These are phyloP conservation scores for Drosophila takahashii DNA, from an alignment of 1,140 invertebrate genomes.

Conservation along the genomic window DNA sequence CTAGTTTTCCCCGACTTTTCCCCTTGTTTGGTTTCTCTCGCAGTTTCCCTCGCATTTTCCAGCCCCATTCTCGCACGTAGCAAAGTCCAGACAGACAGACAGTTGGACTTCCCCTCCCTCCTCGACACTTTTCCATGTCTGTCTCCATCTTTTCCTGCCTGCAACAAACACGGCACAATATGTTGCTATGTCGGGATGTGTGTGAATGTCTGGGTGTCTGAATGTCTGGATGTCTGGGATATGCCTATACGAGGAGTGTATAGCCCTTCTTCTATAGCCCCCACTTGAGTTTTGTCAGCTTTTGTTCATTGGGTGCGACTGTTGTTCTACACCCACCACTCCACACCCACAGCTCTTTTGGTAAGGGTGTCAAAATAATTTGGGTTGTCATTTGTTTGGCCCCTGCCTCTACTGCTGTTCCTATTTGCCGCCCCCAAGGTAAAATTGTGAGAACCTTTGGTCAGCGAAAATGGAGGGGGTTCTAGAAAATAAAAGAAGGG, in stretches of 20 bases:
- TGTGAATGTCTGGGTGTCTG: conserved; percentile 34
- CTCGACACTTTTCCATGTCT: conserved; percentile 42
- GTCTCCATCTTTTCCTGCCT: conserved; percentile 16
- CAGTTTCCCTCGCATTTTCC: conserved; percentile 2
- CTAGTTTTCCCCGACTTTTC: background rate
- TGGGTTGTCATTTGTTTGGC: conserved; percentile 74
- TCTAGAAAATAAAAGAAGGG: background rate
- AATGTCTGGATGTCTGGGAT: conserved; percentile 21
- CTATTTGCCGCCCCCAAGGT: conserved; percentile 33
- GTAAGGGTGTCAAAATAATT: conserved; percentile 83
- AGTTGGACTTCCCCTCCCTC: conserved; percentile 14
- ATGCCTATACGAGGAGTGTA: conserved; percentile 24
- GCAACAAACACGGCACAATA: conserved; percentile 67
- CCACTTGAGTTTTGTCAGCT: conserved; percentile 57
- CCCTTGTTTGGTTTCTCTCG: background rate
- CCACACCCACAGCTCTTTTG: conserved; percentile 38
- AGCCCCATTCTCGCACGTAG: conserved; percentile 25
- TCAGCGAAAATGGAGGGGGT: conserved; percentile 5
- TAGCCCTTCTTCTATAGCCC: conserved; percentile 4
- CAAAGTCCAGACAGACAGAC: conserved; percentile 20
- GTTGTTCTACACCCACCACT: background rate
- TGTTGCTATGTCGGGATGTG: conserved; percentile 68
- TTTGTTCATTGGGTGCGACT: conserved; percentile 27
- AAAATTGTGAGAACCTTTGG: conserved; percentile 15
- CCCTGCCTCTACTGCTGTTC: background rate